These are phyloP conservation scores for Podabrus alpinus DNA, from an alignment of 2,888 invertebrate species.

Conservation along the genomic window DNA sequence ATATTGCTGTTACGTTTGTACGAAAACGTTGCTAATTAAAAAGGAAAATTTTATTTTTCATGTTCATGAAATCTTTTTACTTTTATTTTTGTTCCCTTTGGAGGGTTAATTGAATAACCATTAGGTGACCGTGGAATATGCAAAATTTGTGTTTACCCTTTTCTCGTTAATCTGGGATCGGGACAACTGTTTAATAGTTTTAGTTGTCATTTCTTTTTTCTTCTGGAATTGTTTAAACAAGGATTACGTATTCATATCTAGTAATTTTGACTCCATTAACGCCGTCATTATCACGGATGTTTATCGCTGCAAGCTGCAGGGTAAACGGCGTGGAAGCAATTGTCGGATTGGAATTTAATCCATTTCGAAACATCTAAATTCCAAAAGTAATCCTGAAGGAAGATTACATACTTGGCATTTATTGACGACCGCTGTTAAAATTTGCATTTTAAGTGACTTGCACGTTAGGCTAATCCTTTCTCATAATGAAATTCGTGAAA, in stretches of 20 bases:
- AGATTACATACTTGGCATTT: background rate
- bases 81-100: background rate
- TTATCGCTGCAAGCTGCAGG: background rate
- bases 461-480: background rate
- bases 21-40: background rate
- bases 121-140: background rate
- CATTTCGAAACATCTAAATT: background rate
- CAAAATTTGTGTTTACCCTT: background rate
- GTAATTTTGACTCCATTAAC: background rate
- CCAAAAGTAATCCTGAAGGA: background rate
- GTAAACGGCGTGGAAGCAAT: background rate
- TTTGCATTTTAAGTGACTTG: background rate
- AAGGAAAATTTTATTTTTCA: background rate
- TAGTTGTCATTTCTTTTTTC: background rate
- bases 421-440: background rate
- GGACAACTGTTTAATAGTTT: background rate
- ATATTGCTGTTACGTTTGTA: background rate
- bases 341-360: background rate
- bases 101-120: background rate
- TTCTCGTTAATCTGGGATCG: background rate
- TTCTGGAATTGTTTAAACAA: background rate
- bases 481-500: background rate
- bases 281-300: background rate
- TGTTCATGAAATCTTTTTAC: background rate
- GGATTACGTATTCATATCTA: background rate